Evolutionary conservation across 2,797 vertebrate species (phyloP).

Genomic region (Chlorospingus flavigularis): DNA sequence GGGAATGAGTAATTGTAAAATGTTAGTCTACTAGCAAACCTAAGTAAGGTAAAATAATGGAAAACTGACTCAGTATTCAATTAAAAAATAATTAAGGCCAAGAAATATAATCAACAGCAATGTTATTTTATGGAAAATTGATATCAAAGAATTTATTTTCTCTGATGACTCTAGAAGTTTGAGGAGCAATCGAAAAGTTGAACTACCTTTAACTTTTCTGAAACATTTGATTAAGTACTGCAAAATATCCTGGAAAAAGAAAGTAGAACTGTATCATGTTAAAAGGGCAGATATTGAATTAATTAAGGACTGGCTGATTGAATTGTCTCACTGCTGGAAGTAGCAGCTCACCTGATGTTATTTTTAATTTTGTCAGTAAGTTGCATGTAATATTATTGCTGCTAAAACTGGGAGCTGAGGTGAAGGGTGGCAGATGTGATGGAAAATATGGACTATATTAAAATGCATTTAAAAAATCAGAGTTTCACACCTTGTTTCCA

Average conservation of each 20-base stretch:
- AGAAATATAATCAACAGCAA: not conserved
- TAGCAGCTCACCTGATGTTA: not conserved
- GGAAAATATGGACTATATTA: not conserved
- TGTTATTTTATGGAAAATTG: not conserved
- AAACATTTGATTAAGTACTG: not conserved
- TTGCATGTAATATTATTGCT: not conserved
- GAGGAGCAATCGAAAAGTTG: not conserved
- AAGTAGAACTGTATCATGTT: not conserved
- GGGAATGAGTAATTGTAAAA: not conserved
- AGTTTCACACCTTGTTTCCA: not conserved
- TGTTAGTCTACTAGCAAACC: not conserved
- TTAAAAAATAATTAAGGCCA: not conserved
- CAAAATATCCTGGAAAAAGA: not conserved
- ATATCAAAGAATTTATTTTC: not conserved
- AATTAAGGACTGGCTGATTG: not conserved
- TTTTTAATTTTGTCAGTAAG: not conserved
- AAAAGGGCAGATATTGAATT: not conserved
- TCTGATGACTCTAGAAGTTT: not conserved
- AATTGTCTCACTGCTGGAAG: not conserved
- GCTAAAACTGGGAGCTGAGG: not conserved
- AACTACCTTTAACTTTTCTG: not conserved
- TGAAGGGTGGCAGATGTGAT: not conserved
- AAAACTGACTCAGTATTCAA: not conserved
- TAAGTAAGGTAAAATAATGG: slow-evolving; percentile 18
- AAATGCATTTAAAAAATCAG: not conserved